Evolutionary conservation across 2,888 invertebrate genomes (phyloP), one percentile per base, ranked within the genome.

Genomic region (Oscheius onirici): DNA sequence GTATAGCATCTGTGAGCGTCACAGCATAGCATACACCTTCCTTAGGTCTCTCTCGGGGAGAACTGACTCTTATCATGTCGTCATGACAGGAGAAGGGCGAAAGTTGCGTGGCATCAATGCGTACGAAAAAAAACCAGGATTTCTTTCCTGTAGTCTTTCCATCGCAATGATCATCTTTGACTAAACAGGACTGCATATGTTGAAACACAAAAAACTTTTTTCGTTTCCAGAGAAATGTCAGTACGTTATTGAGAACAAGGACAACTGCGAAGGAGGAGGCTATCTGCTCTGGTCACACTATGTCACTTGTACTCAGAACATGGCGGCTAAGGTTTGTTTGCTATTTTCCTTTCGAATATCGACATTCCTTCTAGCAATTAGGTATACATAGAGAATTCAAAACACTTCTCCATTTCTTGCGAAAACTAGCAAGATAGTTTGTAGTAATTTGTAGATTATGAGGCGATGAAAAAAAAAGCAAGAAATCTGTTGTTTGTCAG

Each of bases 241-340:
- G 1, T 84, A 84, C 51, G 76, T 84, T 3, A 69, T 66, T 51
- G 69, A 72, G 40, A 74, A 83, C 65, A 52, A 54, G 2, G 81
- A 78, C 46, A 73, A 73, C 1, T 84, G 84, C 63, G 84, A 84
- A 71, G 84, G 84, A 24, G 84, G 84, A 34, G 84, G 84, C 34
- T 84, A 84, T 49, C 68, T 84, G 44, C 61, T 71, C 66, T 83
- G 83, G 83, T 79, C 81, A 1, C 51, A 63, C n/a, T 82, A 77
- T 65, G 76, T 80, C 8, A 71, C 79, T 11, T 83, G 83, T 61
- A 71, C 73, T 22, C 43, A 73, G 10, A 70, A 49, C 8, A 58
- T 61, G 15, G 69, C 72, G 1, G 58, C 67, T 22, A 46, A 74
- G 55, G 79, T 79, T 40, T 26, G 75, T 51, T 46, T 6, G 20